Conservation (phyloP, 2,797 vertebrate species). For the Pseudomugil tenellus region DNA sequence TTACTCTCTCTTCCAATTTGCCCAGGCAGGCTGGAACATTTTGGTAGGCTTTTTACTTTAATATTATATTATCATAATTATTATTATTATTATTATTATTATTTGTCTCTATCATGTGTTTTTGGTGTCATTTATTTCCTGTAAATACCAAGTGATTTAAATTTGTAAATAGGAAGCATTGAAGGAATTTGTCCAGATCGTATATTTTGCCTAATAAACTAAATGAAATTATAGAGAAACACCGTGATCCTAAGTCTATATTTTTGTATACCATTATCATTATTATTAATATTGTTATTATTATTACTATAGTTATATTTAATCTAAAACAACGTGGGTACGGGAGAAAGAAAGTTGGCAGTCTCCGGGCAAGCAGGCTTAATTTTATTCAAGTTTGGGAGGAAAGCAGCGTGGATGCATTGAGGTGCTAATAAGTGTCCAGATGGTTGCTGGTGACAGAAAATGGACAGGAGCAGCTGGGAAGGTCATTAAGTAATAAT, state of each 20-base stretch:
- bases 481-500: constrained; percentile 91
- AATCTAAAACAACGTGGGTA: constrained; percentile 36
- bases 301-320: constrained; percentile 37
- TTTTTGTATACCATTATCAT: constrained; percentile 29
- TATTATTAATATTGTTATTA: constrained; percentile 28
- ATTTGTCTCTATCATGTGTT: constrained; percentile 74
- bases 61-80: constrained; percentile 82
- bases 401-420: constrained; percentile 86
- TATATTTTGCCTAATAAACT: constrained; percentile 99
- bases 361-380: constrained; percentile 64
- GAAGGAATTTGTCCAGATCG: constrained; percentile 99
- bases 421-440: constrained; percentile 90
- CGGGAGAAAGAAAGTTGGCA: constrained; percentile 38
- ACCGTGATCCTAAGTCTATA: constrained; percentile 29
- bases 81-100: constrained; percentile 77
- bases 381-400: constrained; percentile 83
- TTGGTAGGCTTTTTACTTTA: constrained; percentile 87
- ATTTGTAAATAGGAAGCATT: constrained; percentile 96
- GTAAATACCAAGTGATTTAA: constrained; percentile 96
- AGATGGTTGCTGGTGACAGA: constrained; percentile 90
- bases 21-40: constrained; percentile 80
- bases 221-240: constrained; percentile 91
- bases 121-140: constrained; percentile 88
- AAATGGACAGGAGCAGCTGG: constrained; percentile 91
- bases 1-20: constrained; percentile 80